Evolutionary conservation across 92 coral and sea anemone species (phyloP).

Genomic region (Epizoanthus rinbou): DNA sequence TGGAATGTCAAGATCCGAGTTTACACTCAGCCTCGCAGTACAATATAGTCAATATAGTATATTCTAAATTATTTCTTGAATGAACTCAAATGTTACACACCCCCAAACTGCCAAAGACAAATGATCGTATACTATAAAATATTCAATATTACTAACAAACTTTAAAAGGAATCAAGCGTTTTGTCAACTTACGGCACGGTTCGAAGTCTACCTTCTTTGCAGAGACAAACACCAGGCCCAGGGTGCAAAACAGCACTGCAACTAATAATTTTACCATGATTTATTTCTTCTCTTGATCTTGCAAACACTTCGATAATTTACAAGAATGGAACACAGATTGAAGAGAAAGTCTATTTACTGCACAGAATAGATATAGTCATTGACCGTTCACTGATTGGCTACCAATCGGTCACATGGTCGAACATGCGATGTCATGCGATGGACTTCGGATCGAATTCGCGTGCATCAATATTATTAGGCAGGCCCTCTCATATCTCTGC

Average conservation of each 20-base stretch:
- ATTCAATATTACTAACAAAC: too few relatives aligned
- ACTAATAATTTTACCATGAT: slow-evolving; percentile 44
- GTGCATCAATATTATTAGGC: too few relatives aligned
- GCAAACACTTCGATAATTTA: not conserved
- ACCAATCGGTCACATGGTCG: slow-evolving; percentile 15
- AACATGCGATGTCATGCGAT: slow-evolving; percentile 13
- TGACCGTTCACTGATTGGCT: slow-evolving; percentile 15
- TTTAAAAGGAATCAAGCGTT: not conserved
- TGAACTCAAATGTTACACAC: too few relatives aligned
- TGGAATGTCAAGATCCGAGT: too few relatives aligned
- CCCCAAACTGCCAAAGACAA: too few relatives aligned
- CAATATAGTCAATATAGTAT: too few relatives aligned
- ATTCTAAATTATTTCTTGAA: too few relatives aligned
- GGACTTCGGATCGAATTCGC: too few relatives aligned
- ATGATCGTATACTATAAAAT: too few relatives aligned
- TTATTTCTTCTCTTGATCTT: too few relatives aligned
- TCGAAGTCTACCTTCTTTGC: slow-evolving; percentile 40
- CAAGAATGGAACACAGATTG: not conserved
- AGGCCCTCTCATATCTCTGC: too few relatives aligned
- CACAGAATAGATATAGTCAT: not conserved
- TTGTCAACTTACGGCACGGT: slow-evolving; percentile 56
- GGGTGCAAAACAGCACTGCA: slow-evolving; percentile 31
- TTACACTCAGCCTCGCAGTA: too few relatives aligned
- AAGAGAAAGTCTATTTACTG: not conserved
- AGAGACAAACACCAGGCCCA: slow-evolving; percentile 37